Base-by-base conservation (phyloP, 2,113 vertebrate genomes). In the Lanius collurio region DNA sequence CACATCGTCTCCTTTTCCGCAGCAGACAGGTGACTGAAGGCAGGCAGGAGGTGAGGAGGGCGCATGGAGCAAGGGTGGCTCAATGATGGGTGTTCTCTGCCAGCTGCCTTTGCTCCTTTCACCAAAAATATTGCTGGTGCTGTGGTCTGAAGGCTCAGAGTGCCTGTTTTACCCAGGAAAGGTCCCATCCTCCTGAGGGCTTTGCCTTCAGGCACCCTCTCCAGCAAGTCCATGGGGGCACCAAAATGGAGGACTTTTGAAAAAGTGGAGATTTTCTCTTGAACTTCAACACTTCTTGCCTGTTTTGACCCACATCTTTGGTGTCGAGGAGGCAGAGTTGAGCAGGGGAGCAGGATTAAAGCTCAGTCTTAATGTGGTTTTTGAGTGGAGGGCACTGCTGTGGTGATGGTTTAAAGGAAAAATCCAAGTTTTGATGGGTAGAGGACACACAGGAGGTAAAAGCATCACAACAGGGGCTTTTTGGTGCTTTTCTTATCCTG, bases 401-500 rank as follows among this genome's bases (percentile, higher is more conserved):
- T 52, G 13, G 10, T 1, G 4, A 2, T 35, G 21, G 13, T 56
- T 84, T 68, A 67, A 89, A 95, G 28, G 7, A 50, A 67, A 52
- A 90, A 64, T 6, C 2, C 15, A 50, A n/a, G 9, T 91, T 87
- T 71, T 69, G 42, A 9, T 44, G 50, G 5, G 15, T 64, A 11
- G 30, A 77, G 16, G 55, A 65, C 15, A 11, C 0, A 0, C 8
- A 15, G 46, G n/a, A 69, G 15, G 37, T 63, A 22, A 46, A 81
- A 81, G 8, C 27, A 20, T 79, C 46, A 41, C 21, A 52, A 2
- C 9, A 42, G 31, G 33, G 27, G 2, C 20, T 57, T 83, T 52
- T 39, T 47, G 27, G 35, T 4, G 3, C n/a, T 90, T 73, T 67
- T 65, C 39, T 89, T 79, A 7, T 27, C 42, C 56, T 80, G 39